Conservation (phyloP, 2,797 vertebrate genomes). For the Naso thynnoides region DNA sequence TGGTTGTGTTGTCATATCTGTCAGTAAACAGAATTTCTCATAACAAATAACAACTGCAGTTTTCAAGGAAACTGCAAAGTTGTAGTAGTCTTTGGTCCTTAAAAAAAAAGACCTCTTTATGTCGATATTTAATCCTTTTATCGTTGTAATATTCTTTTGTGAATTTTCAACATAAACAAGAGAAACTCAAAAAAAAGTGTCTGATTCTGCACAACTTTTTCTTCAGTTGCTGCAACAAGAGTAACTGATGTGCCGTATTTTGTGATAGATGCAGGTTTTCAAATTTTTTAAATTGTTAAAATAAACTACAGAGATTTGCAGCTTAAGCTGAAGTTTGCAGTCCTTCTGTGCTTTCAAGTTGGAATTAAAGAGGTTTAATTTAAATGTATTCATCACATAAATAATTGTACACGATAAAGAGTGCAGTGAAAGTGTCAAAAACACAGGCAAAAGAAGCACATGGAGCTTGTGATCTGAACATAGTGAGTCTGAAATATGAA, state of each 20-base stretch:
- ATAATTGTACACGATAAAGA: not conserved
- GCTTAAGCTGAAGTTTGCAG: not conserved
- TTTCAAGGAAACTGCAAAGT: not conserved
- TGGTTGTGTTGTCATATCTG: not conserved
- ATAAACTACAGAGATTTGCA: not conserved
- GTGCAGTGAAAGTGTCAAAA: not conserved
- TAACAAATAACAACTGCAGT: not conserved
- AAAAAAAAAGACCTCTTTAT: no score
- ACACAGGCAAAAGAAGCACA: not conserved
- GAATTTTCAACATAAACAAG: not conserved
- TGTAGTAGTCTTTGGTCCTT: not conserved
- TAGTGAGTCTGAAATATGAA: no score
- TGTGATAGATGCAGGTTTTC: no score
- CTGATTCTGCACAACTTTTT: not conserved
- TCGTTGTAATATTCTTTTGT: no score
- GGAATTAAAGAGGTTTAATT: no score
- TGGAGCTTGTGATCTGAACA: not conserved
- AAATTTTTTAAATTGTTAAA: no score
- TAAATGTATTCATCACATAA: slow-evolving; percentile 1
- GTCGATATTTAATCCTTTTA: not conserved
- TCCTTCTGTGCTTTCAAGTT: not conserved
- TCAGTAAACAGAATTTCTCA: no score
- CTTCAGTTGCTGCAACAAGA: not conserved
- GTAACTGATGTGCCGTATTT: no score
- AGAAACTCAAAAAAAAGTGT: not conserved